Conservation (phyloP, 2,113 vertebrate species). For the Morphnarchus princeps region DNA sequence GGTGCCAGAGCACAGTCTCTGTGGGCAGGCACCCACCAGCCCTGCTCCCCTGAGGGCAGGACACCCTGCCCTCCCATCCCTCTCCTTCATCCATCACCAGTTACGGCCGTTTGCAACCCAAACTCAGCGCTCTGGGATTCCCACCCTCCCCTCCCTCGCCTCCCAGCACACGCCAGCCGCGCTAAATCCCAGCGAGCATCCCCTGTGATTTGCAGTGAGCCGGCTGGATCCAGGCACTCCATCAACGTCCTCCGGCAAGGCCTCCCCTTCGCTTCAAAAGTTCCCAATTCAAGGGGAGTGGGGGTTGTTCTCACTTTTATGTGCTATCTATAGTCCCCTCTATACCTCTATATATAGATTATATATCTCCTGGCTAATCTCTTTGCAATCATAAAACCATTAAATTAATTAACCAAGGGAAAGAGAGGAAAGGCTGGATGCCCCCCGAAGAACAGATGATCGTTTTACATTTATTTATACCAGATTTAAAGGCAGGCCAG, state of each 20-base stretch:
- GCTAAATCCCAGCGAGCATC: neutral
- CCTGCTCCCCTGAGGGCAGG: neutral
- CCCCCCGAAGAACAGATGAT: neutral
- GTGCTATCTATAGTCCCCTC: conserved; percentile 48
- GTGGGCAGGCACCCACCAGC: neutral
- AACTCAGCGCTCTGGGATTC: neutral
- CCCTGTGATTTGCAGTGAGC: neutral
- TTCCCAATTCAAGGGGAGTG: neutral
- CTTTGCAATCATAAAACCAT: conserved; percentile 61
- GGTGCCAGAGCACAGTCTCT: neutral
- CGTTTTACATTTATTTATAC: neutral
- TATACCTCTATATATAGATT: conserved; percentile 33
- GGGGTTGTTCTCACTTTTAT: neutral
- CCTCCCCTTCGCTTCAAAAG: neutral
- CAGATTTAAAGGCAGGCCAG: neutral
- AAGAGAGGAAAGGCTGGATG: neutral
- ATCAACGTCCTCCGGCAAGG: neutral
- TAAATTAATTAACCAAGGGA: conserved; percentile 65
- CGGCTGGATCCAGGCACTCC: neutral
- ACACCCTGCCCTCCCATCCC: neutral
- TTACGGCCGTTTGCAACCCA: neutral
- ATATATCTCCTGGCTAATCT: conserved; percentile 41
- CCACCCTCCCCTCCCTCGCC: neutral
- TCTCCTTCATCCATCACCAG: neutral
- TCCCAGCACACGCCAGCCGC: neutral